Evolutionary conservation across 1,140 invertebrate genomes (phyloP), one percentile per base, ranked within the genome.

Genomic region (Sesamia nonagrioides): DNA sequence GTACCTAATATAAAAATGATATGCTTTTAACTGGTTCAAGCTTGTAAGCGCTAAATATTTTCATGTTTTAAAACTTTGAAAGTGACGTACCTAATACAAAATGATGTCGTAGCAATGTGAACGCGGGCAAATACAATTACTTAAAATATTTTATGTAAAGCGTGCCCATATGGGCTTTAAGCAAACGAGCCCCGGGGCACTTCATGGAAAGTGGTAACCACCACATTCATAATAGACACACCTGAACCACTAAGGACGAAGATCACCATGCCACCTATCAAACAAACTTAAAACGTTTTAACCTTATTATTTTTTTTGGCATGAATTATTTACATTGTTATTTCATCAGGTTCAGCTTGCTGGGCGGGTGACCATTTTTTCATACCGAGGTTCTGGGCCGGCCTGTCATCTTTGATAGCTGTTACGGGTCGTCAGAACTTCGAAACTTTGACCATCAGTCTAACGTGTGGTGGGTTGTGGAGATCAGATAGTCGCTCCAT

Each of bases 121-220:
- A 58, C 54, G 54, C 33, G 18, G 3, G 27, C 56, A 60, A 0
- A 33, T 60, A 60, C 56, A 60, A 60, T 60, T 60, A 35, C 56
- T 60, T 60, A 35, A 13, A 17, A 21, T 60, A 60, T 60, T 33
- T 33, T 60, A 60, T 60, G 27, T 60, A 60, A n/a, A 60, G 56
- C 15, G 56, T 60, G 27, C 27, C 56, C 33, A 15, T 35, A 15
- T 60, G 15, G 56, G 13, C 13, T 27, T 15, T 50, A n/a, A 50
- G 56, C 33, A 60, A 60, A 60, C 56, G 33, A 33, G 27, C 27
- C 11, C 15, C 56, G 27, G 15, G 56, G 21, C 56, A 27, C 56
- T 27, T 60, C 35, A 60, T 35, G 56, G 27, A 60, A 15, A 60
- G 56, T 60, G 56, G 11, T 58, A 0, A 33, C 50, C 6, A 13